Evolutionary conservation across 1,140 invertebrate genomes (phyloP).

Genomic region (Neodiprion virginianus): DNA sequence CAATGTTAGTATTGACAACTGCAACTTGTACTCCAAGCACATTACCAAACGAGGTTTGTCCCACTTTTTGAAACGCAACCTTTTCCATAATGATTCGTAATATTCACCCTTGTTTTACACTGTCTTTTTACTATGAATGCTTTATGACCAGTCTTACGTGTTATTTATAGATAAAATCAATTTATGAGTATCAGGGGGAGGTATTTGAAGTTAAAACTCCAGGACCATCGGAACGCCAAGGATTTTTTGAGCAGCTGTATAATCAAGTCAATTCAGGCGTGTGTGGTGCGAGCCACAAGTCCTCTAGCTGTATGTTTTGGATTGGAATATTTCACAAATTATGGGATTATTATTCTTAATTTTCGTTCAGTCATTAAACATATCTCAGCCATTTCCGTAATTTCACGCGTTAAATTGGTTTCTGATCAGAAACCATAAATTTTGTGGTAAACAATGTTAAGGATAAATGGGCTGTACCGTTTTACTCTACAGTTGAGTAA

Average conservation of each 20-base stretch:
- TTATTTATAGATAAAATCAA: slow-evolving; percentile 16
- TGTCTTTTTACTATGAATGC: too few relatives aligned
- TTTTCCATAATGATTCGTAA: too few relatives aligned
- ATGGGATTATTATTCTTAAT: too few relatives aligned
- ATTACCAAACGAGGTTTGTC: slow-evolving; percentile 56
- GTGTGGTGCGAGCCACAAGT: slow-evolving; percentile 42
- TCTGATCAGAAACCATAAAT: too few relatives aligned
- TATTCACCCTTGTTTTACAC: too few relatives aligned
- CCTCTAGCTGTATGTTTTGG: slow-evolving; percentile 40
- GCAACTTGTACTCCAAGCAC: slow-evolving; percentile 44
- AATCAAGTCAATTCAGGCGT: slow-evolving; percentile 25
- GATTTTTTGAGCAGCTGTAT: slow-evolving; percentile 54
- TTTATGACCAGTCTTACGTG: too few relatives aligned
- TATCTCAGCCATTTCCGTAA: too few relatives aligned
- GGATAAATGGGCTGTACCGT: too few relatives aligned
- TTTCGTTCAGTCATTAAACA: too few relatives aligned
- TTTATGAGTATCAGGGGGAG: slow-evolving; percentile 51
- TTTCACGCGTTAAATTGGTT: neutral
- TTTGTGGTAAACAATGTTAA: too few relatives aligned
- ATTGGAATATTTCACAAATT: neutral
- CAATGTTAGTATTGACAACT: slow-evolving; percentile 59
- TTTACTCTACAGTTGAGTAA: too few relatives aligned
- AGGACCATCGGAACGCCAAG: slow-evolving; percentile 36
- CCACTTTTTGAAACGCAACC: neutral
- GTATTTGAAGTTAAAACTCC: slow-evolving; percentile 45